Base-by-base conservation (phyloP, 1,140 invertebrate species). In the Linepithema humile region DNA sequence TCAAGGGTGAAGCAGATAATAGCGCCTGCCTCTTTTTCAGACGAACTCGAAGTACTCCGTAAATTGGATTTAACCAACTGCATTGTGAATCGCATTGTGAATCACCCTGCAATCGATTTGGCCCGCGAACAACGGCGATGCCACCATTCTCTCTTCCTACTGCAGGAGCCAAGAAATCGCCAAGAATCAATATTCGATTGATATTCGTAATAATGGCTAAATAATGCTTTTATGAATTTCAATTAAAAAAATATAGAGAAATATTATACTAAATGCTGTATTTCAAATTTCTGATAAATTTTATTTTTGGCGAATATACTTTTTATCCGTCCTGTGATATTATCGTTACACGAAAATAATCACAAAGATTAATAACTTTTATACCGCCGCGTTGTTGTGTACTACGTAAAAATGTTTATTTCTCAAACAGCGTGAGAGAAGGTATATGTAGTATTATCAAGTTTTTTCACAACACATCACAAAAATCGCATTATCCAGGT, bases 81-180 rank as follows among this genome's bases (percentile, higher is more conserved):
- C 82, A 85, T 85, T 84, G 82, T 84, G 72, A 70, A 55, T 40
- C 17, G 60, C 48, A 12, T 85, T 84, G 82, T 84, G 72, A 70
- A 55, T 40, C 17, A 50, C 48, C 15, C 35, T 65, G 38, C 84
- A 84, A 84, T 77, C 82, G 50, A 64, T 59, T 84, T 64, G 12
- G 59, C 12, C n/a, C 9, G 12, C n/a, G 26, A 85, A 83, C 69
- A 84, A 85, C 29, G 67, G 48, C 15, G 17, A 62, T 10, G 67
- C n/a, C 32, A 60, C 23, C 17, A 38, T 73, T 35, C 50, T 29
- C 69, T 57, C 35, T 59, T 50, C 17, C 32, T 53, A 67, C 43
- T 12, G 2, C 38, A 3, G 4, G 17, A 26, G 23, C 17, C n/a
- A 73, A 59, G 26, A 60, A 67, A 74, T 60, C 55, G 35, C 17